Evolutionary conservation across 1,140 invertebrate species (phyloP).

Genomic region (Drosophila yakuba): DNA sequence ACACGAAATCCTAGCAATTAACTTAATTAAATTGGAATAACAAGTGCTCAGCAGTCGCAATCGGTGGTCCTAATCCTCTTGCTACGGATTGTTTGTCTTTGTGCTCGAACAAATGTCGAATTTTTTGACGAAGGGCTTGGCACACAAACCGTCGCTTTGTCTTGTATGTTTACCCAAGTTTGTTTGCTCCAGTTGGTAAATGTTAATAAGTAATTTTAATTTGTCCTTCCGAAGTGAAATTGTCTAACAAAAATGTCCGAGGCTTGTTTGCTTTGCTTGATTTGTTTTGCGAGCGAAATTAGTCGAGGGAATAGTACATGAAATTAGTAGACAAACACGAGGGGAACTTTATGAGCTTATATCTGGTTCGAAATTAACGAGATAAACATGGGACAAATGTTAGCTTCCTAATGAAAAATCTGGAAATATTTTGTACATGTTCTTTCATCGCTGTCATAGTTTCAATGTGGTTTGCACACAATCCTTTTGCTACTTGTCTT

Average conservation of each 20-base stretch:
- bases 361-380: not conserved
- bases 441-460: too few relatives aligned
- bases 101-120: conserved; percentile 74
- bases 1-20: conserved; percentile 79
- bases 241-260: conserved; percentile 60
- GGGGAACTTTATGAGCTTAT: conserved; percentile 13
- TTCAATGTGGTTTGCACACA: too few relatives aligned
- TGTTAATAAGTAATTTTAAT: conserved; percentile 78
- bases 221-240: conserved; percentile 63
- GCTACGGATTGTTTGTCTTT: conserved; percentile 60
- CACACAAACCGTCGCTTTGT: not conserved
- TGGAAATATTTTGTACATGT: not conserved
- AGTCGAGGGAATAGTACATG: conserved; percentile 16
- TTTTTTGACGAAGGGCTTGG: conserved; percentile 48
- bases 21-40: conserved; percentile 84
- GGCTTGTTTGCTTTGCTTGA: conserved; percentile 58
- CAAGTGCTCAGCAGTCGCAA: conserved; percentile 69
- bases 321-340: conserved; percentile 27
- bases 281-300: conserved; percentile 57
- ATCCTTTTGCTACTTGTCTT: not conserved
- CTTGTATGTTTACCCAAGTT: conserved; percentile 44
- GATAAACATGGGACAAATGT: not conserved
- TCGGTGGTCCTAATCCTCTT: conserved; percentile 50
- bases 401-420: not conserved
- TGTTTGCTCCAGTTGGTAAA: conserved; percentile 58